A percentile compares a stretch with the other conserved stretches of the same genome.
These are phyloP conservation scores for Hiodon tergisus DNA, from an alignment of 2,113 vertebrate genomes.

Conservation along the genomic window DNA sequence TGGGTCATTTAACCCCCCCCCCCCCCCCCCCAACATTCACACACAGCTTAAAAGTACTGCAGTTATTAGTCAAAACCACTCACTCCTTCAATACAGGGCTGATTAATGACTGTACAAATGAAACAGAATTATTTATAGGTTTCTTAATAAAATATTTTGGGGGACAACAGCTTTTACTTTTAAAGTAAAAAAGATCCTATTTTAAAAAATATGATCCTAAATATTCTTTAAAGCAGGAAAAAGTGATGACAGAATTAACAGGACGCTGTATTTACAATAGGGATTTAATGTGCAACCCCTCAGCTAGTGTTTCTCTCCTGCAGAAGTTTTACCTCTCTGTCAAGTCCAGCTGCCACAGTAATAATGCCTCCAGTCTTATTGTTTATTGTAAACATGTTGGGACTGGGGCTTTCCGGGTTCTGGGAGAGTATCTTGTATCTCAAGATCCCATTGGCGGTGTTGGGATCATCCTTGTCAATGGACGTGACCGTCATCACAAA, in stretches of 20 bases:
- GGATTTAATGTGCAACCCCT: neutral
- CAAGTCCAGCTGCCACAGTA: slow-evolving; percentile 90
- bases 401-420: slow-evolving; percentile 83
- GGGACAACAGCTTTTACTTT: no score
- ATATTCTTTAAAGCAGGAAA: neutral
- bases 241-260: neutral
- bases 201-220: neutral
- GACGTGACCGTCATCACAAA: slow-evolving; percentile 94
- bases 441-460: slow-evolving; percentile 85
- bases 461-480: slow-evolving; percentile 89
- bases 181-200: no score
- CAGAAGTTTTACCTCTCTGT: slow-evolving; percentile 76
- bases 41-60: slow-evolving; percentile 1
- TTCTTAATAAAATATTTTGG: neutral
- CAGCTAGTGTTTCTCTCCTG: neutral
- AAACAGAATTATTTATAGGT: neutral
- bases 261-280: slow-evolving; percentile 7
- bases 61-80: neutral
- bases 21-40: no score
- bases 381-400: slow-evolving; percentile 98
- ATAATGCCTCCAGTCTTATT: slow-evolving; percentile 94
- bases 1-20: no score
- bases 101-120: neutral
- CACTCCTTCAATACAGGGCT: neutral
- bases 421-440: slow-evolving; percentile 93